Conservation (phyloP, 2,797 vertebrate species). For the Argya squamiceps region DNA sequence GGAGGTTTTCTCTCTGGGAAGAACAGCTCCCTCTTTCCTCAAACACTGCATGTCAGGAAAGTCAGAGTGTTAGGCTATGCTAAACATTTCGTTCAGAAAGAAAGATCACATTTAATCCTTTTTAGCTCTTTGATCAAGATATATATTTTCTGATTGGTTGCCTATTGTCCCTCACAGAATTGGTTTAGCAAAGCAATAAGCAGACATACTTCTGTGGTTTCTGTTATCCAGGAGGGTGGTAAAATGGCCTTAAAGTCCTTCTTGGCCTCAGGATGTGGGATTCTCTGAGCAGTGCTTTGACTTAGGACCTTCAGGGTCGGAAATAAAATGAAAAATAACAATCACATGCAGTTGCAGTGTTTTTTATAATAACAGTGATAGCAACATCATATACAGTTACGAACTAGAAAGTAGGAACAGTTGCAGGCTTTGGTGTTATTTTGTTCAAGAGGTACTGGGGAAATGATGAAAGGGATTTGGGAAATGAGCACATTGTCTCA, state of each 20-base stretch:
- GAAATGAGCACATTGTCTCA: not conserved
- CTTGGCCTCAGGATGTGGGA: not conserved
- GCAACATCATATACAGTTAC: not conserved
- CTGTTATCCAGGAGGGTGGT: not conserved
- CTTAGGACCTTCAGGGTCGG: not conserved
- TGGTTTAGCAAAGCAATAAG: not conserved
- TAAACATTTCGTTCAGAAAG: not conserved
- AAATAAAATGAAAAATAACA: not conserved
- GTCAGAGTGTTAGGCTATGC: not conserved
- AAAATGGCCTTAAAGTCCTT: not conserved
- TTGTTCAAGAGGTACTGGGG: not conserved
- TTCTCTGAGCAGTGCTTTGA: not conserved
- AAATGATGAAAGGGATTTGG: not conserved
- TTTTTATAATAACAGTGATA: not conserved
- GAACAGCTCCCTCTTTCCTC: not conserved
- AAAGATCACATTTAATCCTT: not conserved
- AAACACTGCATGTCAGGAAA: not conserved
- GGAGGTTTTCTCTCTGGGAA: not conserved
- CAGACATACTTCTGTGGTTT: not conserved
- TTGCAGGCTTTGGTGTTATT: not conserved
- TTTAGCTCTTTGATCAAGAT: not conserved
- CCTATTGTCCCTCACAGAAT: not conserved
- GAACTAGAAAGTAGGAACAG: not conserved
- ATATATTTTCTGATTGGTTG: not conserved
- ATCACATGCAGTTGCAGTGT: not conserved